Base-by-base conservation (phyloP, 2,888 invertebrate species). In the Drosophila parthenogenetica region DNA sequence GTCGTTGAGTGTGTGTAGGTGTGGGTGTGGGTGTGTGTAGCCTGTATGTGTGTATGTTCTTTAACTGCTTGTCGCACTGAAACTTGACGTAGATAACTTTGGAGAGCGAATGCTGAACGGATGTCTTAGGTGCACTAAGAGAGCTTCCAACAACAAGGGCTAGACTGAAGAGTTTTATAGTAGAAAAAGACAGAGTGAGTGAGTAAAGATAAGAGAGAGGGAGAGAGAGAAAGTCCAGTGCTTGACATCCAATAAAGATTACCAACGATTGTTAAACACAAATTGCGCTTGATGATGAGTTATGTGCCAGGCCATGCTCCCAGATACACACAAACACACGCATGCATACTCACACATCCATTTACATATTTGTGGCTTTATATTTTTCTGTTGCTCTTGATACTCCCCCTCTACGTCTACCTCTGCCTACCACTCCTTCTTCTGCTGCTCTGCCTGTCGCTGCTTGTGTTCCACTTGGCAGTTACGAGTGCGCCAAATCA, bases 231-330 rank as follows among this genome's bases (percentile, higher is more conserved):
- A 5, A 10, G 57, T 54, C 62, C 37, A 46, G 55, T 65, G 74
- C 85, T 66, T 69, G 82, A 84, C 82, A 85, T 85, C 82, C 82
- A 82, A 83, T 83, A 85, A 83, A 83, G 85, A 83, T 83, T 82
- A 82, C 82, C 82, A 73, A 83, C 80, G 85, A 85, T 83, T 85
- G 82, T 83, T 83, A 83, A 85, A 85, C 85, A 85, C 85, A 83
- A 83, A 83, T 83, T 80, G 85, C 70, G 85, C 78, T 76, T 80
- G 80, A 82, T 82, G 85, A 83, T 79, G 82, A 82, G 80, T 82
- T 85, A 79, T 74, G 74, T 63, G 57, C 62, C 62, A 51, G 53
- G 22, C 46, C 58, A 29, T 57, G 58, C 48, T 37, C 42, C 45
- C 66, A 51, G 42, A 43, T 59, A 63, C 43, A 53, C 37, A 45